Conservation (phyloP, 1,140 invertebrate genomes). For the Batillaria attramentaria region DNA sequence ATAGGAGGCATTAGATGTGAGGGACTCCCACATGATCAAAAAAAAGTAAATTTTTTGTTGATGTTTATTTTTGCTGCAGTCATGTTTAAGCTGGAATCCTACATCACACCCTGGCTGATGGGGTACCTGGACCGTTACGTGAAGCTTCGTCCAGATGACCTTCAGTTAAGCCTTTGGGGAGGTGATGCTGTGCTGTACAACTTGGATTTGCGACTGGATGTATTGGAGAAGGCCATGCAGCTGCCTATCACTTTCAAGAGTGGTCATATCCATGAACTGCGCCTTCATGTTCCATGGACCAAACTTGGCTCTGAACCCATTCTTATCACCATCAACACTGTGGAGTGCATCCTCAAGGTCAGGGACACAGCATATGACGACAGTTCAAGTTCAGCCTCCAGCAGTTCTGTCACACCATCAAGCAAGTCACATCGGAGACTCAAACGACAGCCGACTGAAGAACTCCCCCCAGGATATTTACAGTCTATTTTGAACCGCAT, state of each 20-base stretch:
- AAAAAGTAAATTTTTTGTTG: background rate
- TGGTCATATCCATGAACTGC: slow-evolving; percentile 93
- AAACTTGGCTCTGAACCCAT: slow-evolving; percentile 96
- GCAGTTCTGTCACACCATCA: slow-evolving; percentile 37
- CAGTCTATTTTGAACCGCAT: slow-evolving; percentile 90
- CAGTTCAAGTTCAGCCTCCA: slow-evolving; percentile 43
- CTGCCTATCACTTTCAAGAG: slow-evolving; percentile 93
- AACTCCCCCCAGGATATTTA: slow-evolving; percentile 78
- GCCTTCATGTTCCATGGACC: slow-evolving; percentile 96
- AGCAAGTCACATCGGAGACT: slow-evolving; percentile 39
- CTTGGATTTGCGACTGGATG: slow-evolving; percentile 91
- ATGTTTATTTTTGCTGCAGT: background rate
- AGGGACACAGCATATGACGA: slow-evolving; percentile 63
- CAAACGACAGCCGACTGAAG: slow-evolving; percentile 65
- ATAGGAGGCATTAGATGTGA: too few species aligned
- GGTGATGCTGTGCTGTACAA: slow-evolving; percentile 95
- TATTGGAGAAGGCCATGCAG: slow-evolving; percentile 90
- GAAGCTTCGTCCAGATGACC: slow-evolving; percentile 92
- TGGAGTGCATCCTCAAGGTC: slow-evolving; percentile 77
- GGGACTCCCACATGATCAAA: too few species aligned
- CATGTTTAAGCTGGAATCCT: slow-evolving; percentile 78
- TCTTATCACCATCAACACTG: slow-evolving; percentile 94
- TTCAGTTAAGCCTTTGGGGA: slow-evolving; percentile 93
- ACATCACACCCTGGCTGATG: slow-evolving; percentile 92
- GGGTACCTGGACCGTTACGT: slow-evolving; percentile 97